These are phyloP conservation scores for Chionodraco myersi DNA, from an alignment of 2,113 vertebrate genomes.

Conservation along the genomic window DNA sequence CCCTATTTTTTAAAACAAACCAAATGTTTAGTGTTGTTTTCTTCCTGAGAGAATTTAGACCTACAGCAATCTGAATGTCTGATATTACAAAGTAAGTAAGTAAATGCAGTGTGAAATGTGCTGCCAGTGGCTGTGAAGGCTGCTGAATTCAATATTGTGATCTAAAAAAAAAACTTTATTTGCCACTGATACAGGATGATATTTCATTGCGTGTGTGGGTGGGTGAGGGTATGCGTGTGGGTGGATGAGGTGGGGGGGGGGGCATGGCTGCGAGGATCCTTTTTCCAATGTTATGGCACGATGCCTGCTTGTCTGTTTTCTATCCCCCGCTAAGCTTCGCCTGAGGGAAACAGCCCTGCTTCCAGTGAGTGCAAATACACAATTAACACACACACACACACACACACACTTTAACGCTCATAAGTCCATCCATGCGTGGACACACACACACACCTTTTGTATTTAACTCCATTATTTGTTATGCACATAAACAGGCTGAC, in stretches of 20 bases:
- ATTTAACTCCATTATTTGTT: constrained; percentile 6
- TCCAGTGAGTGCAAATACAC: constrained; percentile 41
- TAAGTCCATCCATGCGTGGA: no score
- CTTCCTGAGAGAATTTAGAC: neutral
- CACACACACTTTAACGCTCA: neutral
- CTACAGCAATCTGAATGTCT: constrained; percentile 12
- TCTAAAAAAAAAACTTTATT: constrained; percentile 12
- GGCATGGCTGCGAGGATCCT: constrained; percentile 20
- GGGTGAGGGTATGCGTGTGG: constrained; percentile 6
- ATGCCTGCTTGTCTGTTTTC: constrained; percentile 42
- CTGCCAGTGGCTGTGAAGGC: neutral
- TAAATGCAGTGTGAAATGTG: neutral
- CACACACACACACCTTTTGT: neutral
- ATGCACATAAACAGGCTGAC: constrained; percentile 22
- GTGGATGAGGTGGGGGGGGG: constrained; percentile 8
- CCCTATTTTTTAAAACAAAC: neutral
- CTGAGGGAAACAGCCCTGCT: constrained; percentile 36
- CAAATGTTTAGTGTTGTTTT: neutral
- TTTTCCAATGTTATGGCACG: constrained; percentile 39
- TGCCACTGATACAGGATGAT: constrained; percentile 6
- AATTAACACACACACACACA: constrained; percentile 40
- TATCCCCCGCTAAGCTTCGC: constrained; percentile 38
- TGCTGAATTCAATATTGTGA: constrained; percentile 14
- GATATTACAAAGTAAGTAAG: constrained; percentile 26
- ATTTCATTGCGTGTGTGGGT: constrained; percentile 1